Conservation (phyloP, 2,113 vertebrate genomes). For the Macroglossus sobrinus region DNA sequence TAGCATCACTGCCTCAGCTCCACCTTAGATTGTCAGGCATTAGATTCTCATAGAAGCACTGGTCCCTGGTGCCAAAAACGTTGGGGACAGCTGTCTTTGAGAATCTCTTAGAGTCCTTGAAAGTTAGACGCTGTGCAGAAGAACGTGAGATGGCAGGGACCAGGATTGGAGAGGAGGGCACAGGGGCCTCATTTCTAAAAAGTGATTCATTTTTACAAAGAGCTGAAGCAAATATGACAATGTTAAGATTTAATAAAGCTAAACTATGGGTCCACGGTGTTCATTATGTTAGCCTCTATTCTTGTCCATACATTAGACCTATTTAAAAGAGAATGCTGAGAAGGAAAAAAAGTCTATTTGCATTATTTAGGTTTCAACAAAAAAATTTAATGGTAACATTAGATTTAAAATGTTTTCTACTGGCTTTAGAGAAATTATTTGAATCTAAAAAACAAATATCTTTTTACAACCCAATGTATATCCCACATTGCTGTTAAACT, state of each 20-base stretch:
- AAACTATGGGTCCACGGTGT: background rate
- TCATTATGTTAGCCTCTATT: background rate
- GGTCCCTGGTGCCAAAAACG: no score
- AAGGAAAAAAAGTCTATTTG: background rate
- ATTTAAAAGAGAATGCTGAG: background rate
- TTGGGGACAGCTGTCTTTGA: no score
- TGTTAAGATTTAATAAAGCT: background rate
- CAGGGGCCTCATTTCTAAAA: background rate
- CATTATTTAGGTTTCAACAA: background rate
- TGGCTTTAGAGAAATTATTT: background rate
- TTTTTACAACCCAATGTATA: background rate
- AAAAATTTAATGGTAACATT: background rate
- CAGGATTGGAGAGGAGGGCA: background rate
- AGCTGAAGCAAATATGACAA: background rate
- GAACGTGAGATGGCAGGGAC: background rate
- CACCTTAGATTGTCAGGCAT: no score
- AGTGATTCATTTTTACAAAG: background rate
- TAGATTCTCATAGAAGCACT: no score
- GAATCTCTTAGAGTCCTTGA: background rate
- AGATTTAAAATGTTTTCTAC: background rate
- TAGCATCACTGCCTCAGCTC: no score
- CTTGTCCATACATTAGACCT: background rate
- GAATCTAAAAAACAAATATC: background rate
- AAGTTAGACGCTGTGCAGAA: background rate
- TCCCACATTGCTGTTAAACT: background rate